Conservation (phyloP, 2,797 vertebrate genomes). For the Alcedo quadribrachys region DNA sequence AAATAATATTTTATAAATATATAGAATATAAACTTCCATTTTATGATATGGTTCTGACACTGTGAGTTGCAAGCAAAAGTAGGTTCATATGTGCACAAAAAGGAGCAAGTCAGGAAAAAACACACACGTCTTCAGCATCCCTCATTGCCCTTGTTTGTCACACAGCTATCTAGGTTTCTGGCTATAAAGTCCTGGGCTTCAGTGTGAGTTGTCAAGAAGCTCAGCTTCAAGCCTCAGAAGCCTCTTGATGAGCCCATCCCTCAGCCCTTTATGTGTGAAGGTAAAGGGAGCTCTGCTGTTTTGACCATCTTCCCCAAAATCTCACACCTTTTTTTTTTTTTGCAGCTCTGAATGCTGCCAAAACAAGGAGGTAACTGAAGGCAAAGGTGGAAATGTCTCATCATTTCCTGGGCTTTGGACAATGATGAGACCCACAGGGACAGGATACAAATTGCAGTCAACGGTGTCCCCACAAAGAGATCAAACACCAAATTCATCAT, state of each 20-base stretch:
- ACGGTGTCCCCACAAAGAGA: accelerated
- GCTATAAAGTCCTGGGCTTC: neutral
- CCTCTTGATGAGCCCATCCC: neutral
- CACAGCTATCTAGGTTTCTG: neutral
- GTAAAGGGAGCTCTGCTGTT: neutral
- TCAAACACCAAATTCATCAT: neutral
- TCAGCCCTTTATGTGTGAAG: neutral
- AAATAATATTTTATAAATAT: too few relatives aligned
- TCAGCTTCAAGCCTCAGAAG: neutral
- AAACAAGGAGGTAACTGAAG: neutral
- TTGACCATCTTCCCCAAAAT: neutral
- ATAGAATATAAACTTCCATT: neutral
- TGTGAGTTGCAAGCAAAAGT: neutral
- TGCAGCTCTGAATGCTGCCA: neutral
- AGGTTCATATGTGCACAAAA: accelerated
- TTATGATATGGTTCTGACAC: neutral
- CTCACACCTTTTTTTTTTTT: neutral
- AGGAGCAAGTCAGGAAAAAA: neutral
- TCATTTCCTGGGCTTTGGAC: neutral
- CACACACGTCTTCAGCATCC: neutral
- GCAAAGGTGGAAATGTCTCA: neutral
- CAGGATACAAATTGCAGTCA: neutral
- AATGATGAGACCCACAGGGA: neutral
- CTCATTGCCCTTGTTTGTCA: neutral
- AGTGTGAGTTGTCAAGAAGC: neutral